These are phyloP conservation scores for Latrodectus hesperus DNA, from an alignment of 2,888 invertebrate species.

Conservation along the genomic window DNA sequence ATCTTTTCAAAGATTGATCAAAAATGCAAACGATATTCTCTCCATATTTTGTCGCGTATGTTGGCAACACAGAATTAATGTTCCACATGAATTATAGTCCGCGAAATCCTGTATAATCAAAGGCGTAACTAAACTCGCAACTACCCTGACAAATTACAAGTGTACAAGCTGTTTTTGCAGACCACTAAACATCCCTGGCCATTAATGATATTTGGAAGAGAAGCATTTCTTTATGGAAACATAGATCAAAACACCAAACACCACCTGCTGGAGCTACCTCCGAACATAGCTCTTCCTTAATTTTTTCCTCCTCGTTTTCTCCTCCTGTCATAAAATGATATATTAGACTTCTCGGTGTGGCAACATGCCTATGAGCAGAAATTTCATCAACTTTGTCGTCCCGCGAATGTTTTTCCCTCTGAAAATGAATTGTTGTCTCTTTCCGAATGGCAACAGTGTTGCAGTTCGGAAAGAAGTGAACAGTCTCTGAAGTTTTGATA, in stretches of 20 bases:
- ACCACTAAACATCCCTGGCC: constrained; percentile 6
- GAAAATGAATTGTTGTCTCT: background rate
- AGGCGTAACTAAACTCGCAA: background rate
- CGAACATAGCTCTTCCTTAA: background rate
- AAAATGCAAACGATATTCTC: too few species aligned
- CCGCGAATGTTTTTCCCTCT: background rate
- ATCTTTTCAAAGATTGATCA: too few species aligned
- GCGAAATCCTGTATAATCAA: constrained; percentile 7
- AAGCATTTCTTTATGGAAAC: constrained; percentile 13
- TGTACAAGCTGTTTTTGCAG: background rate
- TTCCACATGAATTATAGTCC: constrained; percentile 9
- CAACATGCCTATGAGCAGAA: constrained; percentile 8
- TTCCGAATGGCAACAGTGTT: background rate
- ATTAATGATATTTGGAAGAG: constrained; percentile 19
- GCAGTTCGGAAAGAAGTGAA: background rate
- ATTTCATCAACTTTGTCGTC: constrained; percentile 2
- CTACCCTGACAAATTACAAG: constrained; percentile 16
- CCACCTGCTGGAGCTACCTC: constrained; percentile 14
- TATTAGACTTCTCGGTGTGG: constrained; percentile 10
- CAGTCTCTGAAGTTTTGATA: too few species aligned
- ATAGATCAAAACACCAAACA: constrained; percentile 19
- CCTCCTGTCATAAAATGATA: constrained; percentile 26
- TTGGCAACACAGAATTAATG: background rate
- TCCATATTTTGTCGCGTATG: background rate
- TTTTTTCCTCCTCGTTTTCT: background rate